phyloP scores from a whole-genome alignment of 1,140 invertebrate genomes.

The Camponotus vicinus region DNA sequence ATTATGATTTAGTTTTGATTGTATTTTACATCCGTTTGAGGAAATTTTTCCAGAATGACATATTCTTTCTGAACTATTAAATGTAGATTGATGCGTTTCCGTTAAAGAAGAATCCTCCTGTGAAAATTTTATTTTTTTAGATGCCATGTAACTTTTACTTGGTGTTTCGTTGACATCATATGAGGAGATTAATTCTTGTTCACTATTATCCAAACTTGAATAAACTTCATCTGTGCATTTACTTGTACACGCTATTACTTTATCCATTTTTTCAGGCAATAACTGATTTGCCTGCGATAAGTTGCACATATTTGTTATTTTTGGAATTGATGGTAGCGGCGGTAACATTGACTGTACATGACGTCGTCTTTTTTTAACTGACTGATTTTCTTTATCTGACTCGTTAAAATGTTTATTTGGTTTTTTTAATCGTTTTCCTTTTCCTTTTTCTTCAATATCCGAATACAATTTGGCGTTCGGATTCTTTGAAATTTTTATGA shows the following conservation, averaged over 20 bases:
- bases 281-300: neutral
- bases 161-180: neutral
- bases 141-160: neutral
- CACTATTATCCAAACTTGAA: neutral
- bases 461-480: neutral
- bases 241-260: neutral
- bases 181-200: neutral
- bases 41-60: neutral
- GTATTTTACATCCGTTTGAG: neutral
- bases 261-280: neutral
- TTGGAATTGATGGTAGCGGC: neutral
- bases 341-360: neutral
- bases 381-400: conserved; percentile 15
- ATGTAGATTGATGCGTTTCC: neutral
- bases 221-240: neutral
- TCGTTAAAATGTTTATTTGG: neutral
- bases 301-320: neutral
- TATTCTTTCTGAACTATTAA: neutral
- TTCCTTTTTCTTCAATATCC: conserved; percentile 12
- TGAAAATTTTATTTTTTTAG: neutral
- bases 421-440: neutral
- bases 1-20: neutral
- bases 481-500: conserved; percentile 20
- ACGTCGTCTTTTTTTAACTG: neutral
- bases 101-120: neutral